phyloP scores from a whole-genome alignment of 2,888 invertebrate species.

The Dryomyza anilis region DNA sequence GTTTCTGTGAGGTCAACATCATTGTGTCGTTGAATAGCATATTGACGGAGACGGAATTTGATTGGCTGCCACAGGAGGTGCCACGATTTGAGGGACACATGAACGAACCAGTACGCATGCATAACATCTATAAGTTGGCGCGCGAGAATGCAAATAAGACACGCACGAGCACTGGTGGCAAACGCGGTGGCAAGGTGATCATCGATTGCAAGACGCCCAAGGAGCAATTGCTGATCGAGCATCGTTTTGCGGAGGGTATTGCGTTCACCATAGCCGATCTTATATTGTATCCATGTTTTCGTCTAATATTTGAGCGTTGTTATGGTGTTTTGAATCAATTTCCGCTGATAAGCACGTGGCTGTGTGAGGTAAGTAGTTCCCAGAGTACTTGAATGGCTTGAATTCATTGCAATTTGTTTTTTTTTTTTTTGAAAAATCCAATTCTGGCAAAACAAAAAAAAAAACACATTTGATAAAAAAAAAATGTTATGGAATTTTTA shows the following conservation, averaged over 20 bases:
- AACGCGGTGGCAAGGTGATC: conserved; percentile 56
- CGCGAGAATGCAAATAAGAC: conserved; percentile 64
- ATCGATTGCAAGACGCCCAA: conserved; percentile 60
- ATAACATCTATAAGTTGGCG: conserved; percentile 81
- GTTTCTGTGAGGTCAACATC: conserved; percentile 87
- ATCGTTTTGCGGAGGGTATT: conserved; percentile 83
- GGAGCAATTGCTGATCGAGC: conserved; percentile 61
- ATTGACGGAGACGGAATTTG: conserved; percentile 35
- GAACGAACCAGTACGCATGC: conserved; percentile 79
- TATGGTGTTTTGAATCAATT: conserved; percentile 56
- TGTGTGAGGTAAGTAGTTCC: conserved; percentile 54
- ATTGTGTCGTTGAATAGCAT: conserved; percentile 62
- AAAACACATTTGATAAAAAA: too few relatives aligned
- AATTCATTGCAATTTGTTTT: too few relatives aligned
- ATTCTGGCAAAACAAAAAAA: too few relatives aligned
- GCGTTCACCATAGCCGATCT: conserved; percentile 83
- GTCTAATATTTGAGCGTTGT: conserved; percentile 65
- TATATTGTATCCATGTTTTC: conserved; percentile 75
- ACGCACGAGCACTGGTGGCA: background rate
- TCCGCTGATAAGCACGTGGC: conserved; percentile 72
- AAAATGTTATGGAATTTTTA: too few relatives aligned
- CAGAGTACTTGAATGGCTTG: too few relatives aligned
- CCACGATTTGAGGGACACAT: conserved; percentile 84
- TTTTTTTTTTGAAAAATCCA: too few relatives aligned
- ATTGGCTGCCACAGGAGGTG: conserved; percentile 71